Evolutionary conservation across 1,140 invertebrate species (phyloP), one percentile per base, ranked within the genome.

Genomic region (Papilio aristodemus): DNA sequence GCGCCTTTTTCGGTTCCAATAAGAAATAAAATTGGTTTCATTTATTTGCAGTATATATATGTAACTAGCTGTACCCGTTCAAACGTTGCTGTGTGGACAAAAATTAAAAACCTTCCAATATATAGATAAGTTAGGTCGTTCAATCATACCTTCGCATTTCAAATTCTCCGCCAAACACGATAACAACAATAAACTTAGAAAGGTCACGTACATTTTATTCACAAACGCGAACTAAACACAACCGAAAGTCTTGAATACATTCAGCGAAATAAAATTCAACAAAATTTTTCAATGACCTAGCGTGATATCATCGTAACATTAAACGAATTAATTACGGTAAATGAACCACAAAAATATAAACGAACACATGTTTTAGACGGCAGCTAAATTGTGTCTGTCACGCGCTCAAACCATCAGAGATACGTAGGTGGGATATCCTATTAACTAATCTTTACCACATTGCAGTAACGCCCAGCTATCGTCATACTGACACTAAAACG

Each of bases 241-340:
- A 75, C 78, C 59, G 77, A 68, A 71, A 71, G 75, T 68, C 79
- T 78, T 57, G 70, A 54, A 72, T 75, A 70, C 77, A 63, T 78
- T 84, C 81, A 83, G 79, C 71, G 64, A 74, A 74, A 72, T 71
- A 67, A 68, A 69, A 11, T 57, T 72, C 63, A 71, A 71, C 68
- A 67, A 68, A 79, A 71, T 71, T 10, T n/a, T 43, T 32, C 63
- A 22, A 14, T 46, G 22, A 71, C 70, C 71, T 72, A 70, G 72
- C 79, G 74, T 85, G 83, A 88, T 82, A 85, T 86, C 86, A 88
- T 81, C 75, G 14, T 62, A 37, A 73, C 71, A 80, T 73, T 75
- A 80, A 81, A 81, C 76, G 73, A 78, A 75, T 77, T 80, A 84
- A 84, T 81, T 80, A 79, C 70, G 68, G 74, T 81, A 84, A 82